Evolutionary conservation across 2,888 invertebrate genomes (phyloP), one percentile per base, ranked within the genome.

Genomic region (Pycnomerus fuliginosus): DNA sequence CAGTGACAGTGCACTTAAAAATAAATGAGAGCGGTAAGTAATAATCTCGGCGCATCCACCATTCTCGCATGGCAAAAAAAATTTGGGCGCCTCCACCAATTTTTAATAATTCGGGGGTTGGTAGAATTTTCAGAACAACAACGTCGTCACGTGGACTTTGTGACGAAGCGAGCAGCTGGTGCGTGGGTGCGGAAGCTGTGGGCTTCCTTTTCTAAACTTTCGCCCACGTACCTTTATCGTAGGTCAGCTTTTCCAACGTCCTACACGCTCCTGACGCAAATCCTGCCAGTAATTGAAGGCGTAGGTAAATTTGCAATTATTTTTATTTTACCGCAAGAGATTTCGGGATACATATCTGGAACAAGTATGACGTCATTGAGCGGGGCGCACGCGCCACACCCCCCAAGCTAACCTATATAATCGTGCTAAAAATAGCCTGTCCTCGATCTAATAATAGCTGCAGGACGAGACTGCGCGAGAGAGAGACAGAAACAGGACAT

Each of bases 361-460:
- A 41, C 57, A 54, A 38, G 73, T 74, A 72, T 77, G 78, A 74
- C 75, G 73, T 70, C 71, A 71, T 62, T 54, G 56, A 53, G 55
- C 50, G 58, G 56, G 48, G 67, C 68, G 71, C 70, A 67, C 42
- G 61, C 62, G 58, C 49, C 60, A 50, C 55, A 61, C 61, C 66
- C 64, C 61, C n/a, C 60, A 31, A 43, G 62, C 56, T 69, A 66
- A 70, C 71, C 71, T 65, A 72, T 60, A 68, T 70, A 55, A 54
- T 44, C 29, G 53, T 33, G 59, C 73, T 72, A 73, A 72, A 72
- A 71, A 72, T 73, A 72, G 67, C 65, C 52, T 62, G 71, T 64
- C 70, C 72, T 66, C 70, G 69, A 65, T 69, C 72, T 72, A 73
- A 71, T 72, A 72, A 72, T 73, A 73, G 72, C 64, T 59, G 62